These are phyloP conservation scores for Zeuzera pyrina DNA, from an alignment of 2,888 invertebrate genomes.

Conservation along the genomic window DNA sequence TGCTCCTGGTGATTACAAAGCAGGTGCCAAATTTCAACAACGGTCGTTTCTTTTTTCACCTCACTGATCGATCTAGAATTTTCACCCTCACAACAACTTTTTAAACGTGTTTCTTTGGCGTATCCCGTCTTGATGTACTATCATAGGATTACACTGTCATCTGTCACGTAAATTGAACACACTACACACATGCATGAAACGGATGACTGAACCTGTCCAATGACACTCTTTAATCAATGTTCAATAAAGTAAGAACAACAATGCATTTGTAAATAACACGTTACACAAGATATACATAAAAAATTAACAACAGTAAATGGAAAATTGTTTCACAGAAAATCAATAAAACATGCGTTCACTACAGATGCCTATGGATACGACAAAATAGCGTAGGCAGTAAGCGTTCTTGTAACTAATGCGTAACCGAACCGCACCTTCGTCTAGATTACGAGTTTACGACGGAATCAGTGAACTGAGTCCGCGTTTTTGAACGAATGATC, in stretches of 20 bases:
- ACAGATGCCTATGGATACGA: slow-evolving; percentile 23
- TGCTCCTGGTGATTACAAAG: slow-evolving; percentile 50
- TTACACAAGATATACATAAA: slow-evolving; percentile 29
- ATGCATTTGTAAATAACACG: slow-evolving; percentile 23
- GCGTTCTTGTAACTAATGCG: slow-evolving; percentile 31
- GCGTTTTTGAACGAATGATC: slow-evolving; percentile 29
- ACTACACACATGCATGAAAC: slow-evolving; percentile 48
- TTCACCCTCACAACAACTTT: slow-evolving; percentile 22
- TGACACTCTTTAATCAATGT: slow-evolving; percentile 48
- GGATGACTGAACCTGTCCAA: slow-evolving; percentile 49
- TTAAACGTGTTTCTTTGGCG: slow-evolving; percentile 18
- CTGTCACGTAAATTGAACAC: no score
- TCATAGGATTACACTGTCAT: slow-evolving; percentile 30
- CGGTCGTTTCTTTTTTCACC: slow-evolving; percentile 26
- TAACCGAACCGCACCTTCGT: neutral
- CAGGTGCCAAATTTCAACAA: slow-evolving; percentile 44
- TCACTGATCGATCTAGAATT: slow-evolving; percentile 20
- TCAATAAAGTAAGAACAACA: slow-evolving; percentile 33
- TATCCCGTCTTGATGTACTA: slow-evolving; percentile 18
- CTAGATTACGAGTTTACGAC: slow-evolving; percentile 1
- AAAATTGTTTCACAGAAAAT: slow-evolving; percentile 39
- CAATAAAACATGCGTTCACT: slow-evolving; percentile 37
- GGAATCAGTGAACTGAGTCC: slow-evolving; percentile 31
- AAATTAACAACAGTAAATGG: slow-evolving; percentile 24
- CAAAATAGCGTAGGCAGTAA: slow-evolving; percentile 37